Base-by-base conservation (phyloP, 2,797 vertebrate genomes). In the Neosalanx taihuensis region DNA sequence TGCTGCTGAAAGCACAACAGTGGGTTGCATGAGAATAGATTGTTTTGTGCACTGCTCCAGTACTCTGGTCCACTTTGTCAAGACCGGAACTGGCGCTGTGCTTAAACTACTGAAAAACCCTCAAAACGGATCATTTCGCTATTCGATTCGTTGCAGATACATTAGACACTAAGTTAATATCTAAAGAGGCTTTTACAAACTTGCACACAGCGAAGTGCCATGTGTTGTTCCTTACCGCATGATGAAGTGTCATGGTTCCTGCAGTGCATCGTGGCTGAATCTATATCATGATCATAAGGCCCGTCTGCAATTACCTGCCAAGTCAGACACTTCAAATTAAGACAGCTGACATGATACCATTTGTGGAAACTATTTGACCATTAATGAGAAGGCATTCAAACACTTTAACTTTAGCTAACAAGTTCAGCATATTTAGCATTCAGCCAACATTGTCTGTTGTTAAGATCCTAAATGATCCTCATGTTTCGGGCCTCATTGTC, bases 1-100 rank as follows among this genome's bases (percentile, higher is more conserved):
- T 94, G 89, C 94, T 85, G 89, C 90, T 89, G 91, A 1, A 6
- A 37, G 53, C 0, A 92, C 89, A 91, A 91, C 88, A 93, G 92
- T 94, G 95, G 92, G 95, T 97, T 96, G 95, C 96, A 92, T 92
- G 92, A 94, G 94, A 95, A 93, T 83, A 67, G 18, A 31, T 92
- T 93, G 65, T 56, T 97, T 79, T 95, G 46, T 85, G 95, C 95
- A 96, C 93, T 78, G 83, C 76, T 33, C 56, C 17, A 18, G 59
- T 37, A 37, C 7, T 20, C 13, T 4, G 35, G 18, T 58, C 76
- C 53, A 74, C 72, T 31, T 29, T 12, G 13, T 59, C 64, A 59
- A 64, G 76, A 30, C 76, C 49, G 4, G 4, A 10, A 35, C 72
- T 29, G 13, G 72, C 61, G 51, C 69, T 30, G 46, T 62, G 76